Evolutionary conservation across 2,888 invertebrate species (phyloP).

Genomic region (Operophtera brumata): DNA sequence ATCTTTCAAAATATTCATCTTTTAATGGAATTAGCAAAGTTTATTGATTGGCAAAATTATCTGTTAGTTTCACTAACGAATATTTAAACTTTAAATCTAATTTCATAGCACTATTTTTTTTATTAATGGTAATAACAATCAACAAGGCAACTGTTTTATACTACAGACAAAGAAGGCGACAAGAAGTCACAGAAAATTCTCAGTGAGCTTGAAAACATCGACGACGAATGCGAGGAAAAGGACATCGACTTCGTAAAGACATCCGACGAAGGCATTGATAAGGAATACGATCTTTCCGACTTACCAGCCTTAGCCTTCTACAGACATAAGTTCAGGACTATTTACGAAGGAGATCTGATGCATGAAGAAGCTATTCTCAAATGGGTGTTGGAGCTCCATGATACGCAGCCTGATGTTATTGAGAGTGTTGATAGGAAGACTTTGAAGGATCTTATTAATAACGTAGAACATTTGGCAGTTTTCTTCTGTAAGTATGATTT

Average conservation of each 20-base stretch:
- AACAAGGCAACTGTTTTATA: background rate
- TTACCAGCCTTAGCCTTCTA: constrained; percentile 93
- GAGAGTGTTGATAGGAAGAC: constrained; percentile 95
- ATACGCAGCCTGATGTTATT: constrained; percentile 92
- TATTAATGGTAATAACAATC: too few relatives aligned
- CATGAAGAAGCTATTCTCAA: constrained; percentile 94
- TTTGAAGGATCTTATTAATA: constrained; percentile 92
- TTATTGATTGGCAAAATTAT: too few relatives aligned
- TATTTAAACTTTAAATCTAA: too few relatives aligned
- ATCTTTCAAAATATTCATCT: background rate
- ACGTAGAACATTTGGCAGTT: constrained; percentile 94
- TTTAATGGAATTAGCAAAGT: background rate
- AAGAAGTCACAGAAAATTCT: constrained; percentile 94
- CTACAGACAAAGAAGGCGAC: constrained; percentile 91
- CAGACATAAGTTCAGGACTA: constrained; percentile 92
- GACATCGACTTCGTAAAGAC: constrained; percentile 95
- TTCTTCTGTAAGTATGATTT: constrained; percentile 89
- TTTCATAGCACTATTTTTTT: too few relatives aligned
- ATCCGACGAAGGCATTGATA: constrained; percentile 92
- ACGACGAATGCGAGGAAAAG: constrained; percentile 95
- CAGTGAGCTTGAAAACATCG: constrained; percentile 94
- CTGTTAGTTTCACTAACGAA: too few relatives aligned
- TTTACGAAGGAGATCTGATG: constrained; percentile 94
- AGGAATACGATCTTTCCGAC: constrained; percentile 91
- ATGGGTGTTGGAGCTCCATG: constrained; percentile 93